Percentiles rank a stretch among this genome's conserved stretches.
Evolutionary conservation across 2,888 invertebrate species (phyloP).

Genomic region (Nezara viridula): DNA sequence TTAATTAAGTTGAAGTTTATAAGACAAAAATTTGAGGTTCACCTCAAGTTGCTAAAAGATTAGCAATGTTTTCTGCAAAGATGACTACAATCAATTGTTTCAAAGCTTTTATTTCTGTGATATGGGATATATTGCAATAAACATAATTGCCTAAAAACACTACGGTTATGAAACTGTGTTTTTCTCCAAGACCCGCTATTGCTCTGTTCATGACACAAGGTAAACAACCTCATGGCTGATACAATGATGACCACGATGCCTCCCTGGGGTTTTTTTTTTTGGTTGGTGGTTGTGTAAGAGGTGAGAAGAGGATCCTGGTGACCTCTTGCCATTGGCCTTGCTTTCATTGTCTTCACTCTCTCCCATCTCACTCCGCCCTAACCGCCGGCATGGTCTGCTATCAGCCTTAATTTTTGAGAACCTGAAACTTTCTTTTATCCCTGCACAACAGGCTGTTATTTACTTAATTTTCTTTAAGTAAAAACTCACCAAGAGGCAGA

Average conservation of each 20-base stretch:
- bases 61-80: too few species aligned
- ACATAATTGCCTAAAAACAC: too few species aligned
- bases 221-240: not conserved
- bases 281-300: not conserved
- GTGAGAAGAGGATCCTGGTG: constrained; percentile 6
- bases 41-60: too few species aligned
- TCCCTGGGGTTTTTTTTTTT: not conserved
- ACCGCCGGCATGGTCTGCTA: not conserved
- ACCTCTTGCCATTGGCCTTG: constrained; percentile 28
- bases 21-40: too few species aligned
- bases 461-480: not conserved
- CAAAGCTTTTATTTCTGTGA: too few species aligned
- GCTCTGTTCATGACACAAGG: too few species aligned
- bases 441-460: not conserved
- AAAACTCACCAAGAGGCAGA: too few species aligned
- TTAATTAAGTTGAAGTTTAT: too few species aligned
- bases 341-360: constrained; percentile 11
- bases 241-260: not conserved
- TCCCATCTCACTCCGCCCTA: not conserved
- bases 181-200: too few species aligned
- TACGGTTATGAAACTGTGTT: too few species aligned
- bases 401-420: not conserved
- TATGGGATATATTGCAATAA: too few species aligned
- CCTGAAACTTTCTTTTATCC: not conserved
- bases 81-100: too few species aligned